Evolutionary conservation across 2,888 invertebrate genomes (phyloP), one percentile per base, ranked within the genome.

Genomic region (Andrena chrysosceles): DNA sequence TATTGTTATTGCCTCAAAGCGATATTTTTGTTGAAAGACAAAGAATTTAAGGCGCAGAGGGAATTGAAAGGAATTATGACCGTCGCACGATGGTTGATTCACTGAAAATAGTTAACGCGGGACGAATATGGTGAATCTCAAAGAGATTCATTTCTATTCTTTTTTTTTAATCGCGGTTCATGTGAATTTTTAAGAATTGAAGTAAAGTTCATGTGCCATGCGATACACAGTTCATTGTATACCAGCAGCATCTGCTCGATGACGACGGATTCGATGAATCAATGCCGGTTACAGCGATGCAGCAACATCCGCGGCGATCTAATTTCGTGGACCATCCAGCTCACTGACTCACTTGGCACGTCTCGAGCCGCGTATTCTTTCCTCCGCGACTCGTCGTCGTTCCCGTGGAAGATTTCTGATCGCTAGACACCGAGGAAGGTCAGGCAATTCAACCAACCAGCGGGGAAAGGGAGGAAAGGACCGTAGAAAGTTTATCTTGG

Each of bases 301-400:
- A 84, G 77, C 79, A 76, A 80, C 77, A 86, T 85, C 80, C 81
- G 79, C 73, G 54, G 69, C 83, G 84, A 89, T 89, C 90, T 89
- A 89, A 89, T 90, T 89, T 85, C 89, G 90, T 83, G 71, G 77
- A 79, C 81, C 77, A 63, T 85, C 88, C 87, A 86, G 71, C 87
- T 89, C 80, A 90, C 90, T 90, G 90, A 89, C 89, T 89, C 90
- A 90, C 89, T 89, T 88, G 89, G 89, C 89, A 86, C 86, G 83
- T 83, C 83, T 76, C 78, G 68, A 35, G 16, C 60, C 10, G 71
- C 70, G 23, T 85, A 86, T 88, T 88, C 83, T 87, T 89, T 88
- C 84, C 70, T 78, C 63, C 52, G 49, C 56, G 54, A 42, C 59
- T 49, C 42, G 59, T 66, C 76, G 75, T 62, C 69, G 77, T 70